Percentiles rank a stretch among this genome's conserved stretches.
Evolutionary conservation across 2,888 invertebrate genomes (phyloP).

Genomic region (Noctua janthina): DNA sequence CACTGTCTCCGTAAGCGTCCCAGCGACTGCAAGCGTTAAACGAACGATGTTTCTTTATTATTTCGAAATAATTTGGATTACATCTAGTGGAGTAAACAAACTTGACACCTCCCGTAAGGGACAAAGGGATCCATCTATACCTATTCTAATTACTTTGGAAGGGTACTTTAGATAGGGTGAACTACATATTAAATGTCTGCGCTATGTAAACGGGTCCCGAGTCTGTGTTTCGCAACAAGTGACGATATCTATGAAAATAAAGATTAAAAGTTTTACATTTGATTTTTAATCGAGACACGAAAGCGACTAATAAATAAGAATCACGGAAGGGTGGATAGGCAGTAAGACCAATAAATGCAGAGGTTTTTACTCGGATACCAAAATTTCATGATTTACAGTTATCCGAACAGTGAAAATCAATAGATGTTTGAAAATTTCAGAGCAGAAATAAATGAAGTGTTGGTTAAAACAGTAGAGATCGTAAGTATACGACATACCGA

Average conservation of each 20-base stretch:
- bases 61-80: slow-evolving; percentile 66
- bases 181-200: slow-evolving; percentile 62
- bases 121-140: slow-evolving; percentile 61
- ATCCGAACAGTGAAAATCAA: slow-evolving; percentile 3
- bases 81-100: slow-evolving; percentile 64
- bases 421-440: slow-evolving; percentile 2
- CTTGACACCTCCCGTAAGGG: slow-evolving; percentile 51
- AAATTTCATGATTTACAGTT: background rate
- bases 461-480: background rate
- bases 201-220: slow-evolving; percentile 42
- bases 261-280: slow-evolving; percentile 20
- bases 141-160: slow-evolving; percentile 69
- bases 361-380: background rate
- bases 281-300: slow-evolving; percentile 44
- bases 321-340: slow-evolving; percentile 32
- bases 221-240: slow-evolving; percentile 58
- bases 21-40: slow-evolving; percentile 42
- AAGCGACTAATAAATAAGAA: slow-evolving; percentile 25
- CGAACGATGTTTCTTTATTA: slow-evolving; percentile 42
- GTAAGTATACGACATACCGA: slow-evolving; percentile 6
- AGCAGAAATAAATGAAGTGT: slow-evolving; percentile 17
- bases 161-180: slow-evolving; percentile 63
- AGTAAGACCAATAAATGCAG: slow-evolving; percentile 62
- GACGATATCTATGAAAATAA: slow-evolving; percentile 18
- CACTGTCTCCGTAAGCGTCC: background rate